These are phyloP conservation scores for Neuroscelio doddi DNA, from an alignment of 2,888 invertebrate species.

Conservation along the genomic window DNA sequence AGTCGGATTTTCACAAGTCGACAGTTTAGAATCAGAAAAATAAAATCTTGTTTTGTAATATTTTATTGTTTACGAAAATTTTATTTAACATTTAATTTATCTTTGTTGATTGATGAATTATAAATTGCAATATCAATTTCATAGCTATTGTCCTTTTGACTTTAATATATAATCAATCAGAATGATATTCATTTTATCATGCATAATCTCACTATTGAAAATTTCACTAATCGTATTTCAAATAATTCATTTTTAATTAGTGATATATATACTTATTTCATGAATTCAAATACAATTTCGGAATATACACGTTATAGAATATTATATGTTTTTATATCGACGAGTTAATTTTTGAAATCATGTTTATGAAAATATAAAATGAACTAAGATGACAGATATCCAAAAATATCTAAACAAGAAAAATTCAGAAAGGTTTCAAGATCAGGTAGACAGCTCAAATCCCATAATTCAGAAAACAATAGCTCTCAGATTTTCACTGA, in stretches of 20 bases:
- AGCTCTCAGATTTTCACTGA: slow-evolving; percentile 19
- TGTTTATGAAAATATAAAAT: too few relatives aligned
- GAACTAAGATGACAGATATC: neutral
- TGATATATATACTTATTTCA: slow-evolving; percentile 14
- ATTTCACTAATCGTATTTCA: slow-evolving; percentile 15
- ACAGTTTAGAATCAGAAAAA: too few relatives aligned
- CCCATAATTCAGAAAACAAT: slow-evolving; percentile 38
- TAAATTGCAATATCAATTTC: neutral
- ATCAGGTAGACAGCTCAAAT: slow-evolving; percentile 32
- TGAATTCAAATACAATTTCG: too few relatives aligned
- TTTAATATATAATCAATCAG: neutral
- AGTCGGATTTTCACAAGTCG: too few relatives aligned
- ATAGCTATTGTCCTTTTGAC: neutral
- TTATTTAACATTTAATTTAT: too few relatives aligned
- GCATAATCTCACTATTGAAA: neutral
- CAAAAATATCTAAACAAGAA: slow-evolving; percentile 4
- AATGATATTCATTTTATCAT: neutral
- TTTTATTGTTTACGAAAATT: too few relatives aligned
- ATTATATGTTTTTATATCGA: too few relatives aligned
- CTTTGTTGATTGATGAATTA: too few relatives aligned
- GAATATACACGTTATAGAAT: too few relatives aligned
- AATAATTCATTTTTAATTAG: slow-evolving; percentile 11
- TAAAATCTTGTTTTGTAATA: too few relatives aligned
- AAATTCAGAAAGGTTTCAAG: slow-evolving; percentile 14
- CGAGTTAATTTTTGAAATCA: too few relatives aligned